phyloP scores from a whole-genome alignment of 2,888 invertebrate species.

The Xestoiulus laeticollis region DNA sequence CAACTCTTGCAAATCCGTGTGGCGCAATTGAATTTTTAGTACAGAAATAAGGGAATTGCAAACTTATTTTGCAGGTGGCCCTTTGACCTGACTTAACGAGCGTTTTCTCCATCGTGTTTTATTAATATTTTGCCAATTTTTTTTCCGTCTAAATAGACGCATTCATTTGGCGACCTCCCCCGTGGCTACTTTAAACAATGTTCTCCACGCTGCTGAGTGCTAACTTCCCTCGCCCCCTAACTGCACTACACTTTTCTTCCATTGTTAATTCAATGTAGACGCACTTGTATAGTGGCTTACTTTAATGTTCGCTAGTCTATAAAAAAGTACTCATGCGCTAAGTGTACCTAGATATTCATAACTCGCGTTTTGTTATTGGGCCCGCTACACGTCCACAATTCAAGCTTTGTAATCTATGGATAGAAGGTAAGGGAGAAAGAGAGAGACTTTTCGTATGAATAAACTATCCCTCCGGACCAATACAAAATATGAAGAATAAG shows the following conservation, averaged over 20 bases:
- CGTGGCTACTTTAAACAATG: slow-evolving; percentile 30
- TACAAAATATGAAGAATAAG: slow-evolving; percentile 42
- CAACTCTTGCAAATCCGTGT: too few species aligned
- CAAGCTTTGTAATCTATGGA: not conserved
- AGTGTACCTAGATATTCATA: slow-evolving; percentile 29
- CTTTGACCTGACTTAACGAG: not conserved
- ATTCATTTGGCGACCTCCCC: slow-evolving; percentile 8
- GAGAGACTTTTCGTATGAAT: slow-evolving; percentile 34
- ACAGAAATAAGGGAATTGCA: not conserved
- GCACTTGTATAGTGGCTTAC: slow-evolving; percentile 17
- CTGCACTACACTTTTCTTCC: slow-evolving; percentile 25
- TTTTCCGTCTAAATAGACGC: not conserved
- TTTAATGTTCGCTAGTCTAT: slow-evolving; percentile 39
- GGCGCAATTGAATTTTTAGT: too few species aligned
- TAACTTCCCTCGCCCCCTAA: not conserved
- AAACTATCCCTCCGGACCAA: slow-evolving; percentile 43
- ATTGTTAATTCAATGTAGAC: slow-evolving; percentile 35
- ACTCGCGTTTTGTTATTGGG: slow-evolving; percentile 27
- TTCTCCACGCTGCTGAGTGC: slow-evolving; percentile 13
- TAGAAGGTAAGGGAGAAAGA: not conserved
- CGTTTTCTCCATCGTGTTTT: not conserved
- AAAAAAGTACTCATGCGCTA: slow-evolving; percentile 41
- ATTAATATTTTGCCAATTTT: not conserved
- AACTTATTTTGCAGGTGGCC: not conserved
- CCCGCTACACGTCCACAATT: not conserved